Conservation (phyloP, 2,113 vertebrate species). For the Isurus oxyrinchus region DNA sequence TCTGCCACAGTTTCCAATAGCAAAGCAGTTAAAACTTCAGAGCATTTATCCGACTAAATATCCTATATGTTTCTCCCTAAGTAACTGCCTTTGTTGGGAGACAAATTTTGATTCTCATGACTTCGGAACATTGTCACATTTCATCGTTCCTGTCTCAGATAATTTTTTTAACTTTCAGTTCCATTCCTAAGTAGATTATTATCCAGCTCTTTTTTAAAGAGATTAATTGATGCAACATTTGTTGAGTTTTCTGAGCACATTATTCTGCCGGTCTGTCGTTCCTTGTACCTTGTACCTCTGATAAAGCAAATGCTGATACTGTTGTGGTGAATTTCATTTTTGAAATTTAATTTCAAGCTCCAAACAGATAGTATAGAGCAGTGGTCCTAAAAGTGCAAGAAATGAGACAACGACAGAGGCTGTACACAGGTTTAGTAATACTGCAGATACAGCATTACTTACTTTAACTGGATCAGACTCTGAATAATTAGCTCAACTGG, state of each 20-base stretch:
- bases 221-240: slow-evolving; percentile 23
- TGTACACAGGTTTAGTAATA: background rate
- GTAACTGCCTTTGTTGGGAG: background rate
- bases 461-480: background rate
- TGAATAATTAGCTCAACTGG: background rate
- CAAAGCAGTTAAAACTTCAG: background rate
- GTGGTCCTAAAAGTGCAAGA: background rate
- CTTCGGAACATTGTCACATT: background rate
- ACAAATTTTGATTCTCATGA: background rate
- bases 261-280: background rate
- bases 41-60: background rate
- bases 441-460: background rate
- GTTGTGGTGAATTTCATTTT: background rate
- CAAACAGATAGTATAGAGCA: background rate
- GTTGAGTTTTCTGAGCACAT: background rate
- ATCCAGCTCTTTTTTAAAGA: background rate
- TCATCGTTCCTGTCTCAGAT: background rate
- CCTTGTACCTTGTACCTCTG: background rate
- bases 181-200: background rate
- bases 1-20: background rate
- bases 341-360: background rate
- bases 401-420: background rate
- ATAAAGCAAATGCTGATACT: background rate
- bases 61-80: background rate
- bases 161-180: background rate